Evolutionary conservation across 2,888 invertebrate genomes (phyloP), one percentile per base, ranked within the genome.

Genomic region (Odontomyia ornata): DNA sequence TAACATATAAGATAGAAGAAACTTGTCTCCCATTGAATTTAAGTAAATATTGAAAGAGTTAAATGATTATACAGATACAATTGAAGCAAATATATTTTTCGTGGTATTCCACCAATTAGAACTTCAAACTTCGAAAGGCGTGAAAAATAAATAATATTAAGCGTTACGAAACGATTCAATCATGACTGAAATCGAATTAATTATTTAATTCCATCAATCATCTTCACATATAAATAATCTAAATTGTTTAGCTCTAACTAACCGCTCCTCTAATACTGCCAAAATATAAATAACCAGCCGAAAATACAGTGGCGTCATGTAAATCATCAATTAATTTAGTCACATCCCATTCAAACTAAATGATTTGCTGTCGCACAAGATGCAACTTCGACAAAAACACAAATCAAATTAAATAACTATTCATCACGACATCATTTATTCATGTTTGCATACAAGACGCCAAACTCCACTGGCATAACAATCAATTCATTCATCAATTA

Each of bases 401-500:
- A 25, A 69, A 69, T 46, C 46, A 69, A 69, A 69, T 69, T 69
- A 69, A 69, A 69, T 69, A 25, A 46, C 69, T 47, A 69, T 69
- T 69, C 47, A 69, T 69, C 69, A 69, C 69, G 69, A 69, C 69
- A 69, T 69, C 30, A 72, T 56, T 72, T 72, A 52, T 56, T 72
- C 72, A 72, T 72, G 73, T 73, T 73, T 73, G 36, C 73, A 57
- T 23, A 73, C 73, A 57, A 57, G 13, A 57, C 43, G 57, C 30
- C 36, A 23, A 57, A 36, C 36, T n/a, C 30, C 21, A 11, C 15
- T 67, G 18, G 1, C 23, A 67, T 11, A 4, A 69, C 60, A 60
- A 73, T 73, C 72, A 43, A 73, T 73, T 57, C 73, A 43, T 73
- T 36, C 73, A 60, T 60, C 57, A 72, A 56, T 72, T 72, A 69